Percentiles rank a stretch among this genome's conserved stretches.
These are phyloP conservation scores for Augiades crinisus DNA, from an alignment of 2,888 invertebrate genomes.

Conservation along the genomic window DNA sequence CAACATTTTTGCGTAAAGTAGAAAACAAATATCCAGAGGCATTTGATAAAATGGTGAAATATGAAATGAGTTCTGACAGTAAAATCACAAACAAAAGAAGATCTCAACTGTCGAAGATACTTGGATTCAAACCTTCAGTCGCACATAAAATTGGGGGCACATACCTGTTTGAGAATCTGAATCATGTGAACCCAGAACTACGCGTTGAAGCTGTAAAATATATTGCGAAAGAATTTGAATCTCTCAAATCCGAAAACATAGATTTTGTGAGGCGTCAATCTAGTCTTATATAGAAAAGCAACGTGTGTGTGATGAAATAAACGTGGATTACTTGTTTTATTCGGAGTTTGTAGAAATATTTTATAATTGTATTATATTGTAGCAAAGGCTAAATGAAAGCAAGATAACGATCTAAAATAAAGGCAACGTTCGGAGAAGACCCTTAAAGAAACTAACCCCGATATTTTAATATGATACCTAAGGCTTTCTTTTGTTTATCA, in stretches of 20 bases:
- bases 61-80: constrained; percentile 66
- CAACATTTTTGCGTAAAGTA: constrained; percentile 78
- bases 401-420: too few species aligned
- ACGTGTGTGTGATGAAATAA: too few species aligned
- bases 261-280: too few species aligned
- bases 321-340: too few species aligned
- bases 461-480: too few species aligned
- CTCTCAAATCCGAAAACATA: constrained; percentile 72
- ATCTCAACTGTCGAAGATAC: constrained; percentile 62
- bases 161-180: constrained; percentile 85
- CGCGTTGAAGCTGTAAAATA: constrained; percentile 85
- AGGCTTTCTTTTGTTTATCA: too few species aligned
- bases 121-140: constrained; percentile 80
- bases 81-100: constrained; percentile 48
- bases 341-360: too few species aligned
- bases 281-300: too few species aligned
- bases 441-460: too few species aligned
- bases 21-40: constrained; percentile 87
- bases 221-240: constrained; percentile 78
- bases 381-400: too few species aligned
- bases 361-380: too few species aligned
- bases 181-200: constrained; percentile 85
- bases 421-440: too few species aligned
- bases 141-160: constrained; percentile 74
- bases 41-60: constrained; percentile 86